Base-by-base conservation (phyloP, 2,797 vertebrate species). In the Ciconia nigra region DNA sequence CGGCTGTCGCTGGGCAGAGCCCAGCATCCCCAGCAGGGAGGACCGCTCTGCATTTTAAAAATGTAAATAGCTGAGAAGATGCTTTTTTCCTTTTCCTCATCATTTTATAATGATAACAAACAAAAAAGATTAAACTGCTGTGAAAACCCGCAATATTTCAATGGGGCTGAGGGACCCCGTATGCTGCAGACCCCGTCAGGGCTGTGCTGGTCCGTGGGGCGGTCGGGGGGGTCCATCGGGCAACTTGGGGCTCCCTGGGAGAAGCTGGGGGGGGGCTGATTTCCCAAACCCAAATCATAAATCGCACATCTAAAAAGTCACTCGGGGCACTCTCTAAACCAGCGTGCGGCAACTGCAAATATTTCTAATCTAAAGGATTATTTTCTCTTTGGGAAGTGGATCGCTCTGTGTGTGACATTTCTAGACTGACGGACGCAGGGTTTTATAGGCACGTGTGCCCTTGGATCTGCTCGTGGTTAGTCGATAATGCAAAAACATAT, bases 381-480 rank as follows among this genome's bases (percentile, higher is more conserved):
- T 82, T 81, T 92, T 92, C 86, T 83, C 39, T 61, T 80, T 87
- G 73, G 80, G 86, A 70, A 87, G 85, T 3, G 54, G 52, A 11
- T 87, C 1, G 4, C 44, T 63, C 63, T 35, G 21, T 15, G 66
- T 26, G 81, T 39, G 87, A 81, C 72, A 5, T 69, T 46, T 51
- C 88, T 19, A 9, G 39, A 54, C 71, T 1, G 1, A 26, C 3
- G 8, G 59, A 7, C 0, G 0, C 0, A 3, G 67, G 44, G 55
- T 15, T 80, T 82, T 77, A 35, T 26, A n/a, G 72, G 65, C 84
- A n/a, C 5, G 2, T 18, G 67, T 41, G 86, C 46, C 72, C 63
- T 42, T 11, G 19, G 66, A 16, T 61, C 80, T 90, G 88, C 90
- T 85, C 3, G 1, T 39, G 55, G 87, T 63, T 52, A 49, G 78